These are phyloP conservation scores for Tympanuchus pallidicinctus DNA, from an alignment of 2,113 vertebrate genomes.

Conservation along the genomic window DNA sequence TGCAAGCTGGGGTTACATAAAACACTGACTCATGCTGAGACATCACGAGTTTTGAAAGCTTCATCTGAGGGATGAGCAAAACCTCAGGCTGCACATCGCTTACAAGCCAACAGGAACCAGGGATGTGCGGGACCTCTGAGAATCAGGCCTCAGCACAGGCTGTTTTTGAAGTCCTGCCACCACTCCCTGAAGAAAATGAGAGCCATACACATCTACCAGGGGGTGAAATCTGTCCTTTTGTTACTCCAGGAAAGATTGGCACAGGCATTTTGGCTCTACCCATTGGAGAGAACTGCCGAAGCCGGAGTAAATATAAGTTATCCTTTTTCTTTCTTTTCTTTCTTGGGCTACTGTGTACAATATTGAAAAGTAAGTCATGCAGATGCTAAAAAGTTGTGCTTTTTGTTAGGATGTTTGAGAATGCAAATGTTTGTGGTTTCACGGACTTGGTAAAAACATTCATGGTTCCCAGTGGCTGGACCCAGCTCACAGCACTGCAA, in stretches of 20 bases:
- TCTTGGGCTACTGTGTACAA: not conserved
- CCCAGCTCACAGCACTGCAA: not conserved
- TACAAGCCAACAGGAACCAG: not conserved
- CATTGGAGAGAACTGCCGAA: not conserved
- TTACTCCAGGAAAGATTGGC: not conserved
- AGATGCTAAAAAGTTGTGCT: not conserved
- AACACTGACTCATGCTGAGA: conserved; percentile 57
- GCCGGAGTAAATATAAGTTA: not conserved
- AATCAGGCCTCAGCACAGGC: rapidly evolving
- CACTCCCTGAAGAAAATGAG: rapidly evolving
- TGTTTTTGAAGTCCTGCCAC: not conserved
- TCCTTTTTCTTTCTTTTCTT: not conserved
- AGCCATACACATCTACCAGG: not conserved
- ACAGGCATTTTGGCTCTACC: not conserved
- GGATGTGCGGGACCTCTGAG: not conserved
- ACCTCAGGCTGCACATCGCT: conserved; percentile 1
- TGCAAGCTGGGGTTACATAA: conserved; percentile 51
- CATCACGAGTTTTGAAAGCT: conserved; percentile 40
- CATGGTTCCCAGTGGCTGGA: not conserved
- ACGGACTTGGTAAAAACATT: not conserved
- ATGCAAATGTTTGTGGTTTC: not conserved
- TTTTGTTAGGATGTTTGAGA: not conserved
- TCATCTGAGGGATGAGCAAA: not conserved
- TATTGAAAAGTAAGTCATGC: not conserved
- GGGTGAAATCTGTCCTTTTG: not conserved